Evolutionary conservation across 2,113 vertebrate genomes (phyloP), one percentile per base, ranked within the genome.

Genomic region (Orientallactaga bullata): DNA sequence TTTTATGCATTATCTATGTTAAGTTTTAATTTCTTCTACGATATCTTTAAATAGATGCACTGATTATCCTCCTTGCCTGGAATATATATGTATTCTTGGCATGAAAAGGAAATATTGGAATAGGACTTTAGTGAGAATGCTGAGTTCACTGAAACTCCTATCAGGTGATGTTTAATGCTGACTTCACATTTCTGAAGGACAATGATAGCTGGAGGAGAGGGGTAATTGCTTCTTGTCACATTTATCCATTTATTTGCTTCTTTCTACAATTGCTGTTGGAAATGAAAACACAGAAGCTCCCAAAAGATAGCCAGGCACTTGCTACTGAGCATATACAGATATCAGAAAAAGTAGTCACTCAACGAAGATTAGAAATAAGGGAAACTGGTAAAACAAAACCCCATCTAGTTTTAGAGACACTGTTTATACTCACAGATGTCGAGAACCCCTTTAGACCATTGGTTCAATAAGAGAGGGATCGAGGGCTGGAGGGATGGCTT

Each of bases 271-370:
- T 35, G n/a, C 10, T 77, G 30, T 87, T 93, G 89, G 39, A 90
- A 93, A 89, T 84, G 60, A 92, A 96, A 92, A 93, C 47, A 82
- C 4, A 85, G 42, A 90, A n/a, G 18, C 20, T 95, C 82, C 55
- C 18, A 66, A 42, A 35, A 95, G 35, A 68, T 69, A 81, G 60
- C 18, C 85, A 95, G 93, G 21, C 55, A 93, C 89, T 87, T 94
- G 72, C 73, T 42, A 72, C 6, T 88, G 69, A 90, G 7, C 24
- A 90, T 58, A 74, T 60, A 82, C 1, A 73, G 51, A 82, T 78
- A 6, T 28, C 39, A 81, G 73, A 90, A 93, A 94, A 94, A 92
- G 13, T 10, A 94, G 13, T 76, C 94, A 81, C 21, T 91, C 10
- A 37, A 21, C 79, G 90, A 94, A 94, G 18, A 93, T 90, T 90